These are phyloP conservation scores for Athalia circularis DNA, from an alignment of 2,888 invertebrate genomes.

Conservation along the genomic window DNA sequence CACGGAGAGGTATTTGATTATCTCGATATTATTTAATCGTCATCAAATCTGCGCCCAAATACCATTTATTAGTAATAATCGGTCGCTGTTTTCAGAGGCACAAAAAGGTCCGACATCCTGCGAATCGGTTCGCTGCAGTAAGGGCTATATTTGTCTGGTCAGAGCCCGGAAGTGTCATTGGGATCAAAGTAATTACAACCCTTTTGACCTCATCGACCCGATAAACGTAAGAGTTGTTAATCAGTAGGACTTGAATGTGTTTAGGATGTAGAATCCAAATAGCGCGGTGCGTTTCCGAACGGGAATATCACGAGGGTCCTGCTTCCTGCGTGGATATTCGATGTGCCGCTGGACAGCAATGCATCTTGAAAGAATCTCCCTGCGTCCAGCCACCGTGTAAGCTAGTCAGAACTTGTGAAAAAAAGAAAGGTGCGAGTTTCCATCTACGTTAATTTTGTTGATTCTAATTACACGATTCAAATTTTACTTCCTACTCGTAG, in stretches of 20 bases:
- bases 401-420: slow-evolving; percentile 62
- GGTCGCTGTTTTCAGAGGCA: slow-evolving; percentile 56
- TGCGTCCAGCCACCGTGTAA: slow-evolving; percentile 65
- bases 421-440: slow-evolving; percentile 54
- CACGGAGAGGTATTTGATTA: slow-evolving; percentile 58
- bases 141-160: slow-evolving; percentile 60
- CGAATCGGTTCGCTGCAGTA: slow-evolving; percentile 61
- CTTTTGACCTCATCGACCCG: not conserved
- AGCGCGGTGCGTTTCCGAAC: slow-evolving; percentile 62
- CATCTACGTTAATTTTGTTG: not conserved
- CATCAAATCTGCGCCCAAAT: not conserved
- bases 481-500: slow-evolving; percentile 49
- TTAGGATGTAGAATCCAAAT: slow-evolving; percentile 61
- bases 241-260: slow-evolving; percentile 12
- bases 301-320: slow-evolving; percentile 61
- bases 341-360: slow-evolving; percentile 62
- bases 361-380: slow-evolving; percentile 63
- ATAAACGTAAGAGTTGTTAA: not conserved
- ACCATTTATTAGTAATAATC: not conserved
- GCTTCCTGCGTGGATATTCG: slow-evolving; percentile 61
- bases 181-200: slow-evolving; percentile 57
- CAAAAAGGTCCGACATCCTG: slow-evolving; percentile 63
- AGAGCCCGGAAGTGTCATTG: slow-evolving; percentile 61
- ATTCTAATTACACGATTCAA: not conserved
- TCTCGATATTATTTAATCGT: not conserved